Base-by-base conservation (phyloP, 2,888 invertebrate species). In the Blastobasis adustella region DNA sequence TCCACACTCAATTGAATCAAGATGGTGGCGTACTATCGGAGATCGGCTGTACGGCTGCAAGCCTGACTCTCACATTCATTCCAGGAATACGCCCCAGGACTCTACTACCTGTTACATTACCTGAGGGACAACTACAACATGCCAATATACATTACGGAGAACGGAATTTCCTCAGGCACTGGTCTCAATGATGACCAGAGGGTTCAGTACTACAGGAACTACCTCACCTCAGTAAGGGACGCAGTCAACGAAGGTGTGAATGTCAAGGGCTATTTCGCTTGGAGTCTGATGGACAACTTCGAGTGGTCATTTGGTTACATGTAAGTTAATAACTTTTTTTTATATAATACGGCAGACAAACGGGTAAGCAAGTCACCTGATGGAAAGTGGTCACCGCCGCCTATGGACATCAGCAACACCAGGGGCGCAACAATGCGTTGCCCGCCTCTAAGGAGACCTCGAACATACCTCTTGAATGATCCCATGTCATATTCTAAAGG, bases 201-300 rank as follows among this genome's bases (percentile, higher is more conserved):
- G 49, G 66, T 82, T n/a, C 44, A 64, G 4, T 83, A 77, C 59
- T 57, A 70, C 8, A 67, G 76, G 59, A 62, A 62, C 6, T 82
- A 88, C 57, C 58, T 89, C 40, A 60, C 61, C n/a, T 75, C 78
- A 43, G 54, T 84, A 46, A 50, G 79, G 39, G 65, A 76, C 10
- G 85, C 88, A 4, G 64, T 83, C 0, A 66, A 72, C 37, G 79
- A 83, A 10, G 76, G 76, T 0, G 79, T 76, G 44, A 71, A 85
- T 51, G 70, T 87, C 3, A 65, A 60, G 46, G 89, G 88, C 0
- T 91, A 90, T 66, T 82, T 86, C 4, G 82, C 82, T 10, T 91
- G 91, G 91, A 89, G 89, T 47, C 71, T 92, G 0, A 77, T 91
- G 72, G 92, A 92, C 60, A 91, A 90, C 62, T 90, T 91, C 58